phyloP scores from a whole-genome alignment of 2,888 invertebrate genomes.

The Scelioninae gen. 1 region DNA sequence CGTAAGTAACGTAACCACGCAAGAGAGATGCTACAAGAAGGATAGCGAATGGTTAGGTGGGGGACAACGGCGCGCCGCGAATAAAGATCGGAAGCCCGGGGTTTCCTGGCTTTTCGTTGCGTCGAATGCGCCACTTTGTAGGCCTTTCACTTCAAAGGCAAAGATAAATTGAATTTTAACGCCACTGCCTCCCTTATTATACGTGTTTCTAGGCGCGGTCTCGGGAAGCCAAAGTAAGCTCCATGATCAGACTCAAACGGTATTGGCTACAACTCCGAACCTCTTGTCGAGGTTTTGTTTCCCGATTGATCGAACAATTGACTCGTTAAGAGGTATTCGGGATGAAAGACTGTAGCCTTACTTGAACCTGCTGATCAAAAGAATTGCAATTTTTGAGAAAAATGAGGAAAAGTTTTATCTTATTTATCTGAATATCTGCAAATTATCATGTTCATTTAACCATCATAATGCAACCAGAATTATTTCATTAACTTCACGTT shows the following conservation, averaged over 20 bases:
- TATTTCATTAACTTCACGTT: too few relatives aligned
- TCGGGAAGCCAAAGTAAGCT: conserved; percentile 57
- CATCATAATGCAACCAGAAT: too few relatives aligned
- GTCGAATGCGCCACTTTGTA: conserved; percentile 65
- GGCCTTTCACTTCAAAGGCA: conserved; percentile 73
- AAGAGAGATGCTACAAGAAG: conserved; percentile 11
- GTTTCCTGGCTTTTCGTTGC: conserved; percentile 61
- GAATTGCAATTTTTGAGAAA: too few relatives aligned
- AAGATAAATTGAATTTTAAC: conserved; percentile 76
- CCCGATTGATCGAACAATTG: conserved; percentile 48
- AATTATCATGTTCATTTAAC: too few relatives aligned
- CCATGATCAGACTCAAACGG: conserved; percentile 49
- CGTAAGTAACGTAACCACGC: conserved; percentile 43
- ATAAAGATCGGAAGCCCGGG: conserved; percentile 67
- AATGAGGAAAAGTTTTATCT: too few relatives aligned
- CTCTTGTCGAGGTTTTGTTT: conserved; percentile 37
- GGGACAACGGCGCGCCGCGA: conserved; percentile 45
- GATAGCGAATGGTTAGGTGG: conserved; percentile 1
- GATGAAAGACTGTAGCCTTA: conserved; percentile 12
- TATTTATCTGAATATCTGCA: too few relatives aligned
- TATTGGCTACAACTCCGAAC: conserved; percentile 41
- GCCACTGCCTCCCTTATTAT: conserved; percentile 67
- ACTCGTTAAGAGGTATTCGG: conserved; percentile 33
- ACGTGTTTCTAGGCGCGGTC: conserved; percentile 57
- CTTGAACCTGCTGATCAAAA: too few relatives aligned